Evolutionary conservation across 1,140 invertebrate species (phyloP), one percentile per base, ranked within the genome.

Genomic region (Diachasma alloeum): DNA sequence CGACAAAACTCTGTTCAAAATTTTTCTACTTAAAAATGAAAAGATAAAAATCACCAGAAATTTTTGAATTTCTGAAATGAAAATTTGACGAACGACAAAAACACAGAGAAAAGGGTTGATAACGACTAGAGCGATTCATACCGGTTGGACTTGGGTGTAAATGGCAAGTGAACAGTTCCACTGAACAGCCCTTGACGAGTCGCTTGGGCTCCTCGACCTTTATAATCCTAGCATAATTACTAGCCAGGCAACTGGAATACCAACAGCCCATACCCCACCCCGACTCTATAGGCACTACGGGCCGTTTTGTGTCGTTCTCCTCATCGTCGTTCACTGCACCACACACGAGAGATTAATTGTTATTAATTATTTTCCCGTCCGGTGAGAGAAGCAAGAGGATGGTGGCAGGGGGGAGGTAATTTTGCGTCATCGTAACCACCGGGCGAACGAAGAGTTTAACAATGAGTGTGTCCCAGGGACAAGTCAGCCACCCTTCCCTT

Each of bases 151-250:
- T 24, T 26, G 59, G 59, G 22, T 63, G 59, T 86, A 88, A 88
- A 88, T 86, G 87, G 86, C 86, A 87, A 88, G 88, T 88, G 88
- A 88, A 88, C 86, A 87, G 86, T 89, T 89, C 83, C 83, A 87
- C 84, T 88, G 86, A 88, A 88, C 83, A 87, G 85, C 86, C 85
- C 88, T 89, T 85, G 81, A 86, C 80, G 70, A 74, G 63, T 37
- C 36, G 26, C n/a, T n/a, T 37, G 31, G 36, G 83, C 82, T 83
- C 83, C 87, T 87, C 87, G 86, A 88, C 88, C 87, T 88, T 88
- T 88, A 88, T 89, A 88, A 89, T 88, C 85, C 88, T 83, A 81
- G 84, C 82, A 88, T 89, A 89, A 89, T 89, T 88, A 86, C 84
- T 85, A 84, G 79, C 78, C 84, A 83, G 80, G 74, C 83, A 76